Evolutionary conservation across 2,888 invertebrate genomes (phyloP), one percentile per base, ranked within the genome.

Genomic region (Drosophila fulvimacula): DNA sequence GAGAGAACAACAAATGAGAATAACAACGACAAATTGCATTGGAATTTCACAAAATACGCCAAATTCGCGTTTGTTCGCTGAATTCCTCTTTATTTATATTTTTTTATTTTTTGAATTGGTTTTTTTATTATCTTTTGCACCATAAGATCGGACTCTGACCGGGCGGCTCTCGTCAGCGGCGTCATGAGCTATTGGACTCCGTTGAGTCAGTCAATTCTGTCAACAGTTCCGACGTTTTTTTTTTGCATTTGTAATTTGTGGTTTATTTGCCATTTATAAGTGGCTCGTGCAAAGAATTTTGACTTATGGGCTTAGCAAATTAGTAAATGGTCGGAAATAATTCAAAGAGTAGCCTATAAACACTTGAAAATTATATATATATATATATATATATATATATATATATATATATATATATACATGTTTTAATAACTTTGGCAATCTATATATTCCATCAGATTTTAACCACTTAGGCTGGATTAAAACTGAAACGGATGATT

Each of bases 41-140:
- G 57, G 53, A 69, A 73, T 78, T 78, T 76, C 74, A 63, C 73
- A 78, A 76, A 39, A 48, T n/a, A 32, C 27, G 21, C 53, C 15
- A 46, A 58, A 69, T 52, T 55, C 61, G 48, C 34, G 9, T 52
- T 41, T 41, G 58, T 68, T 64, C n/a, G 41, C 24, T 46, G 17
- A 48, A 48, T 32, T 32, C 17, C 17, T 34, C 13, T 15, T 24
- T 64, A 17, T 11, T 10, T 24, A 34, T 42, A 5, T 10, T 27
- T 7, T 34, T 48, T 57, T 15, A 7, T 17, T 15, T 17, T n/a
- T 3, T 46, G 15, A 15, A 13, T 19, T 58, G 1, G 6, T 34
- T 11, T 48, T 48, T 17, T 64, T 27, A 9, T 34, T 27, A 9
- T 34, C 10, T 7, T 38, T 46, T 34, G 7, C 24, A 13, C 9